Evolutionary conservation across 2,888 invertebrate species (phyloP).

Genomic region (Tricholauxania praeusta): DNA sequence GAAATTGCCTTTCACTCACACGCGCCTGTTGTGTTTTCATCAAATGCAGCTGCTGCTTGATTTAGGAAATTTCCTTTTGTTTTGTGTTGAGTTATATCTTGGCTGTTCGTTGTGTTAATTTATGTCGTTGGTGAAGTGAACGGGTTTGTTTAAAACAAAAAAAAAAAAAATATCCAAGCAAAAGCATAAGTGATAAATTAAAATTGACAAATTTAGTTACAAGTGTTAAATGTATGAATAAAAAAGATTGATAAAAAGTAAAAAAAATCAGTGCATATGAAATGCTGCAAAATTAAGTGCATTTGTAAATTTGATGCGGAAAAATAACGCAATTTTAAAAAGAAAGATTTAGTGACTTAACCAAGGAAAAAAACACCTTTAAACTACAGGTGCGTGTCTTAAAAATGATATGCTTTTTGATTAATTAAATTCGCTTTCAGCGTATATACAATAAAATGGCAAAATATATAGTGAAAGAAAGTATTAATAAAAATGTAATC

Average conservation of each 20-base stretch:
- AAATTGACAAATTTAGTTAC: neutral
- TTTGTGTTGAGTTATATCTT: constrained; percentile 10
- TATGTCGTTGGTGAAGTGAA: neutral
- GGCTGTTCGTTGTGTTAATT: constrained; percentile 7
- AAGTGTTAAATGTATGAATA: neutral
- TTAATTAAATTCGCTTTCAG: no score
- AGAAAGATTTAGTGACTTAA: no score
- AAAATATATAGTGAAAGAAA: neutral
- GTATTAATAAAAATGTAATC: neutral
- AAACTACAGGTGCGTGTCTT: no score
- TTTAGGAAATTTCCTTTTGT: neutral
- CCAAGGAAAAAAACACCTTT: no score
- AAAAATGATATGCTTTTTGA: no score
- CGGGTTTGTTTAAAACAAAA: neutral
- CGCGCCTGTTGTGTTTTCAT: constrained; percentile 1
- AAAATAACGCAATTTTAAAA: no score
- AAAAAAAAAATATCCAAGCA: neutral
- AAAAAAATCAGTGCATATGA: neutral
- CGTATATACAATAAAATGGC: no score
- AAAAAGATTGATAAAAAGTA: constrained; percentile 1
- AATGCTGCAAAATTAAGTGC: neutral
- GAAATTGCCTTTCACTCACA: neutral
- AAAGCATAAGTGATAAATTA: constrained; percentile 7
- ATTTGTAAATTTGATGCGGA: neutral
- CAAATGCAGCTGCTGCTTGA: neutral